Evolutionary conservation across 2,113 vertebrate genomes (phyloP), one percentile per base, ranked within the genome.

Genomic region (Perca schrenkii): DNA sequence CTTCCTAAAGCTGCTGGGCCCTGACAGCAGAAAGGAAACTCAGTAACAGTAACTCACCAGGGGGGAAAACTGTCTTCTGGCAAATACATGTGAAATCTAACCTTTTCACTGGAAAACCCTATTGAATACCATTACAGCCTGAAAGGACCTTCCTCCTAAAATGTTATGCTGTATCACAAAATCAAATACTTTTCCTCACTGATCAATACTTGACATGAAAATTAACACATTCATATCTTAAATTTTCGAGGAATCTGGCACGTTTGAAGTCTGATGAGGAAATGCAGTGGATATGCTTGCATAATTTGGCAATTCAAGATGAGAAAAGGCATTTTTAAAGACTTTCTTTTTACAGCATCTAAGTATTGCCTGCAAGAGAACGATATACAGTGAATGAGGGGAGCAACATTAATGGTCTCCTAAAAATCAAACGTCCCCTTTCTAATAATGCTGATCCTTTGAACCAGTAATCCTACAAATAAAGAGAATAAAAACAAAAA

Each of bases 281-380:
- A 74, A 87, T 84, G 70, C 47, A 54, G 77, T 78, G 84, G 82
- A 86, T 83, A 88, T 86, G 89, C 78, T 88, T 86, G 82, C 84
- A 88, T 87, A 90, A 92, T 91, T 92, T 93, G 92, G 88, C 91
- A 91, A 92, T 86, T 85, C 76, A 67, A 86, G 66, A 88, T 50
- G 57, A 83, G 75, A 91, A 86, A 86, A 91, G 91, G 89, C 89
- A 88, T 91, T 80, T 85, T 57, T 21, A 63, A 53, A 79, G 13
- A 74, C 56, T 58, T 76, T 64, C 22, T 73, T 69, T 63, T 56
- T 28, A 72, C 58, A 74, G 31, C 69, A 57, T 89, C 63, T 65
- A 62, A 71, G 75, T 56, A 21, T 68, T 85, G 77, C 64, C 78
- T 68, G 74, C 71, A 80, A 75, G 61, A 47, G 52, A 77, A 85